Percentiles rank a stretch among this genome's conserved stretches.
Evolutionary conservation across 2,888 invertebrate genomes (phyloP).

Genomic region (Aporophyla lueneburgensis): DNA sequence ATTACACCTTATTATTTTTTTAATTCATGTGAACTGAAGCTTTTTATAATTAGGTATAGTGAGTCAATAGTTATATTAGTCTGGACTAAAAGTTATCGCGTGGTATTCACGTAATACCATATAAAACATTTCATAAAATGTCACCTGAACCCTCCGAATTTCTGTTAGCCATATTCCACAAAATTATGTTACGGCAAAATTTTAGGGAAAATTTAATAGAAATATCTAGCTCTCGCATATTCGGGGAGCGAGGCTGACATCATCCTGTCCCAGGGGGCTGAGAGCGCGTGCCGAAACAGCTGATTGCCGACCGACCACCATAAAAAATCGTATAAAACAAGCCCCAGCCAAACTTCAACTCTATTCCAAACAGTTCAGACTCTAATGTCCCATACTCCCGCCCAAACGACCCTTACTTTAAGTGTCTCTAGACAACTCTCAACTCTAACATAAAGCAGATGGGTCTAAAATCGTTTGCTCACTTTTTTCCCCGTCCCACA

Average conservation of each 20-base stretch:
- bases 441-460: slow-evolving; percentile 71
- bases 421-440: slow-evolving; percentile 59
- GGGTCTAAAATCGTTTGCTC: slow-evolving; percentile 77
- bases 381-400: slow-evolving; percentile 42
- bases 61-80: background rate
- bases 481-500: slow-evolving; percentile 71
- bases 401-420: slow-evolving; percentile 79
- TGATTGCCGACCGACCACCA: slow-evolving; percentile 88
- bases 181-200: slow-evolving; percentile 67
- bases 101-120: background rate
- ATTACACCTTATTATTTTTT: background rate
- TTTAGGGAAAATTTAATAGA: slow-evolving; percentile 82
- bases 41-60: background rate
- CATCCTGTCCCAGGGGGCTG: slow-evolving; percentile 83
- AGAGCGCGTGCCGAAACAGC: slow-evolving; percentile 89
- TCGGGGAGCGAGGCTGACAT: slow-evolving; percentile 80
- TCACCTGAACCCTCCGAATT: slow-evolving; percentile 29
- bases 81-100: background rate
- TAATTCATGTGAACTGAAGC: background rate
- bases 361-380: slow-evolving; percentile 47
- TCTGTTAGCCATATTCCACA: slow-evolving; percentile 49
- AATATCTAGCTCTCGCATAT: slow-evolving; percentile 75
- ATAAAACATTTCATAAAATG: slow-evolving; percentile 19
- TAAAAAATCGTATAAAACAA: slow-evolving; percentile 83
- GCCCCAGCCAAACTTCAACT: slow-evolving; percentile 60